Evolutionary conservation across 2,888 invertebrate genomes (phyloP), one percentile per base, ranked within the genome.

Genomic region (Artemia sinica): DNA sequence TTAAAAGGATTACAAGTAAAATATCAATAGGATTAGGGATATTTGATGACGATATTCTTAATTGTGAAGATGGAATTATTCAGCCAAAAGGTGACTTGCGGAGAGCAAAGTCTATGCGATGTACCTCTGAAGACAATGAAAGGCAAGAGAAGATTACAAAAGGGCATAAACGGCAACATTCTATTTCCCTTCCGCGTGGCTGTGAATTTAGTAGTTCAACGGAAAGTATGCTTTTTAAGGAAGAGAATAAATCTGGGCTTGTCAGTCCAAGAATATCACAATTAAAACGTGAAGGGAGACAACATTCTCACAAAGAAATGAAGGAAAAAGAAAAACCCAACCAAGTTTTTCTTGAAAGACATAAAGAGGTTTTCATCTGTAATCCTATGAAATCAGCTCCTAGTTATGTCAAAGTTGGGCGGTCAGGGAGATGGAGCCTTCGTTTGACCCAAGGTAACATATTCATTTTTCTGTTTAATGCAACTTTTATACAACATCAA

Each of bases 1-100:
- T 58, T n/a, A 58, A 58, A 58, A n/a, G 63, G 28, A 58, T 58
- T 58, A 28, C 63, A 58, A 58, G 63, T 28, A 58, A 58, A 28
- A 58, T 58, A 18, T 58, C 63, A n/a, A 28, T 58, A 18, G 63
- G 63, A 58, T 58, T 58, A 18, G 63, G 63, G 10, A 58, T 58
- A 18, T 58, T 58, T 28, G 63, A 58, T 58, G 63, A 58, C 11
- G 63, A 58, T n/a, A 28, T 18, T 58, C n/a, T n/a, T 10, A 28
- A 58, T 58, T n/a, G 28, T 9, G n/a, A n/a, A 9, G 63, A 58
- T 58, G 63, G 10, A 58, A n/a, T 58, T 18, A 18, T 58, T 28
- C n/a, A n/a, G 63, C 63, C 12, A 18, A 28, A 28, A 28, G 10
- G 28, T 58, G 14, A n/a, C 63, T 10, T 58, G 2, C 63, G 63